These are phyloP conservation scores for Drosophila bocqueti DNA, from an alignment of 1,140 invertebrate genomes.

Conservation along the genomic window DNA sequence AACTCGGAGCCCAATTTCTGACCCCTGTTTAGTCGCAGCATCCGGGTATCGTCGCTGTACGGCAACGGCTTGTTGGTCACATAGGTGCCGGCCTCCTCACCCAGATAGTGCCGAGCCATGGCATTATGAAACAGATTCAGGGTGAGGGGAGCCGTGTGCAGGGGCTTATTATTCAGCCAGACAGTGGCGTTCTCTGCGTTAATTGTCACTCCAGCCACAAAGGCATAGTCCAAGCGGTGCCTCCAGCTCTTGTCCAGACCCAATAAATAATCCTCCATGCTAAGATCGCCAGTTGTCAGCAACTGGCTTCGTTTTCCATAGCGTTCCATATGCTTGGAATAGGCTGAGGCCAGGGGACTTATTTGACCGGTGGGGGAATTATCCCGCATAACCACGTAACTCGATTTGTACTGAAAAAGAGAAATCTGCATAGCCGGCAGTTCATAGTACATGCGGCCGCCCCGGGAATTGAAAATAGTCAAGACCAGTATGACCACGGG, in stretches of 20 bases:
- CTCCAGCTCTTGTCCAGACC: neutral
- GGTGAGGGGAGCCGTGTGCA: constrained; percentile 89
- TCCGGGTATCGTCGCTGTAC: constrained; percentile 68
- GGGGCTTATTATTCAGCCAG: constrained; percentile 89
- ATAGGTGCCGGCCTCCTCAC: constrained; percentile 83
- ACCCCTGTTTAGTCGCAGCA: constrained; percentile 85
- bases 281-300: neutral
- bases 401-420: constrained; percentile 9
- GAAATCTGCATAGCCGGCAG: constrained; percentile 20
- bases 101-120: constrained; percentile 84
- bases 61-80: constrained; percentile 90
- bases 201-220: constrained; percentile 81
- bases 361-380: neutral
- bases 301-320: neutral
- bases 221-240: constrained; percentile 45
- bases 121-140: constrained; percentile 88
- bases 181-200: constrained; percentile 81
- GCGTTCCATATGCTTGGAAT: neutral
- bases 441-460: constrained; percentile 22
- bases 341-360: neutral
- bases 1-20: constrained; percentile 87
- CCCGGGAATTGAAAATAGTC: constrained; percentile 85
- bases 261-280: constrained; percentile 26
- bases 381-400: constrained; percentile 10
- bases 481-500: constrained; percentile 87